A percentile compares a stretch with the other conserved stretches of the same genome.
These are phyloP conservation scores for Leptinotarsa peninsularis DNA, from an alignment of 2,888 invertebrate genomes.

Conservation along the genomic window DNA sequence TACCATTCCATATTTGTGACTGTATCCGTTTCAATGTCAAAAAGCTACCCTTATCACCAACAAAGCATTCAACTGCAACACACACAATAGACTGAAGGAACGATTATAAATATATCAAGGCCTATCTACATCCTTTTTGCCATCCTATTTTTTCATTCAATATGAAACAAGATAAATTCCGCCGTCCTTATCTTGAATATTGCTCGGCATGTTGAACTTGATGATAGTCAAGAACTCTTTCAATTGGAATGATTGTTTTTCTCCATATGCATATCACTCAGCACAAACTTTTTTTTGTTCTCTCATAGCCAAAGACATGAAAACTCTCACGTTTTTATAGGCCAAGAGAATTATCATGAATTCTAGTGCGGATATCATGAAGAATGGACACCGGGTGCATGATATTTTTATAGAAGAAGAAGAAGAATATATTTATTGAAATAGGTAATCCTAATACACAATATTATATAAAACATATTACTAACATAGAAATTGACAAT, in stretches of 20 bases:
- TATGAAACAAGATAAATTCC: neutral
- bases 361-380: too few species aligned
- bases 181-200: neutral
- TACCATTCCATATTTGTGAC: slow-evolving; percentile 2
- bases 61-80: slow-evolving; percentile 16
- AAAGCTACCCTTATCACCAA: slow-evolving; percentile 18
- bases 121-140: slow-evolving; percentile 22
- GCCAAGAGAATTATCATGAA: too few species aligned
- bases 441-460: too few species aligned
- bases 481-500: too few species aligned
- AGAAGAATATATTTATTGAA: too few species aligned
- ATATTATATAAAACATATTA: too few species aligned
- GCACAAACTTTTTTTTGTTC: too few species aligned
- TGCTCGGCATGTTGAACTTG: slow-evolving; percentile 3
- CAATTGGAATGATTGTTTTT: neutral
- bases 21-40: neutral
- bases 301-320: too few species aligned
- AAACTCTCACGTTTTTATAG: too few species aligned
- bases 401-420: too few species aligned
- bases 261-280: too few species aligned
- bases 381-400: too few species aligned
- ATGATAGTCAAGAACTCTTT: neutral
- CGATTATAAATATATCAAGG: slow-evolving; percentile 15
- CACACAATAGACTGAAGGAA: slow-evolving; percentile 13
- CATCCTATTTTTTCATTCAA: slow-evolving; percentile 10